phyloP scores from a whole-genome alignment of 2,113 vertebrate genomes.

The Apteryx mantelli region DNA sequence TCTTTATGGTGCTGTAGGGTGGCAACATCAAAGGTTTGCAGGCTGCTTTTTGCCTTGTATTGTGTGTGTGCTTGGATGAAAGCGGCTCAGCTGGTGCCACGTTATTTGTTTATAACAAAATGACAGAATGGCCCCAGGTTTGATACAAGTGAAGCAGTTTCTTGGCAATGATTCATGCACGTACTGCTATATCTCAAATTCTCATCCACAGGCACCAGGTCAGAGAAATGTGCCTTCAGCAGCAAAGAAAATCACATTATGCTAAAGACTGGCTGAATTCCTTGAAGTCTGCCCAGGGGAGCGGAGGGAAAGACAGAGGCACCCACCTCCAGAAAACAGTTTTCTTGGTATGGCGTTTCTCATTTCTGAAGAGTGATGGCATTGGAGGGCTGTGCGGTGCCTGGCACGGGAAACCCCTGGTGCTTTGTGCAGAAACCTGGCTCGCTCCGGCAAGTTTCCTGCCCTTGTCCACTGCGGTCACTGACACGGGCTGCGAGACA shows the following conservation, averaged over 20 bases:
- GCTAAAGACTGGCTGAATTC: not conserved
- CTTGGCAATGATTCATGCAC: not conserved
- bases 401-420: no score
- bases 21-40: not conserved
- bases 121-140: not conserved
- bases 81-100: not conserved
- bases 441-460: no score
- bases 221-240: not conserved
- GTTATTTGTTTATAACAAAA: not conserved
- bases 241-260: not conserved
- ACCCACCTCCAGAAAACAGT: no score
- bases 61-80: no score
- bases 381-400: no score
- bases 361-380: no score
- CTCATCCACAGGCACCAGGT: not conserved
- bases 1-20: not conserved
- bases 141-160: not conserved
- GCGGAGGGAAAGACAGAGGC: no score
- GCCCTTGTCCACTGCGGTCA: not conserved
- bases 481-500: rapidly evolving
- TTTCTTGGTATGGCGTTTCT: not conserved
- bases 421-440: no score
- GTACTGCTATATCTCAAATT: not conserved
- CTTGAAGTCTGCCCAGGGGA: not conserved
- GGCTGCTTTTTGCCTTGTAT: not conserved